Conservation (phyloP, 2,888 invertebrate species). For the Temnothorax unifasciatus region DNA sequence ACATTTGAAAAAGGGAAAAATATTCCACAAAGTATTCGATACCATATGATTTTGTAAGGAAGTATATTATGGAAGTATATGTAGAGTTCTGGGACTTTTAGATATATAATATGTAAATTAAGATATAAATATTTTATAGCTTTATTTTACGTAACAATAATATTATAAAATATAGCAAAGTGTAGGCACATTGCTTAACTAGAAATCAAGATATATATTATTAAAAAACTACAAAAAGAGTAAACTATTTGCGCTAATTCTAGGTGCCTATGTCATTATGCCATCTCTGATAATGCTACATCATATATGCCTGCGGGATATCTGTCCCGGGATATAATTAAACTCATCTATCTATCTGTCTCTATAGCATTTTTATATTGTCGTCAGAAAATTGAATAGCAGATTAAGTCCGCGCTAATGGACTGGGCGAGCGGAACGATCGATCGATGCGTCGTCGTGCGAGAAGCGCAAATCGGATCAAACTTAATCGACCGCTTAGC, state of each 20-base stretch:
- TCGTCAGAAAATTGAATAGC: conserved; percentile 61
- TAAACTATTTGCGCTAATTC: background rate
- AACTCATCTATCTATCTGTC: conserved; percentile 55
- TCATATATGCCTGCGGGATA: conserved; percentile 31
- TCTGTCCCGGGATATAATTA: conserved; percentile 42
- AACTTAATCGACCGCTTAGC: conserved; percentile 66
- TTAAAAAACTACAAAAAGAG: background rate
- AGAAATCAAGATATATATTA: background rate
- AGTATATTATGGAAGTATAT: background rate
- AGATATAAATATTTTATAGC: background rate
- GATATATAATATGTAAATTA: background rate
- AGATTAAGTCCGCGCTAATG: conserved; percentile 67
- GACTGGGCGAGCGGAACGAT: conserved; percentile 50
- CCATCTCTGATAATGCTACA: conserved; percentile 14
- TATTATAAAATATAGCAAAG: background rate
- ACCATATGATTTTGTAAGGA: background rate
- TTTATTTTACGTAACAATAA: background rate
- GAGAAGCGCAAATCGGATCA: conserved; percentile 71
- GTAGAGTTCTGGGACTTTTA: background rate
- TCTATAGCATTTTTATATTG: conserved; percentile 57
- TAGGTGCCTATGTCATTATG: background rate
- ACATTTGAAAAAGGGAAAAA: background rate
- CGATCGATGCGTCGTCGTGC: conserved; percentile 64
- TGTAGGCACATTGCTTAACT: background rate
- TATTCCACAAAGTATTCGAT: background rate